Conservation (phyloP, 1,140 invertebrate species). For the Bradysia coprophila region DNA sequence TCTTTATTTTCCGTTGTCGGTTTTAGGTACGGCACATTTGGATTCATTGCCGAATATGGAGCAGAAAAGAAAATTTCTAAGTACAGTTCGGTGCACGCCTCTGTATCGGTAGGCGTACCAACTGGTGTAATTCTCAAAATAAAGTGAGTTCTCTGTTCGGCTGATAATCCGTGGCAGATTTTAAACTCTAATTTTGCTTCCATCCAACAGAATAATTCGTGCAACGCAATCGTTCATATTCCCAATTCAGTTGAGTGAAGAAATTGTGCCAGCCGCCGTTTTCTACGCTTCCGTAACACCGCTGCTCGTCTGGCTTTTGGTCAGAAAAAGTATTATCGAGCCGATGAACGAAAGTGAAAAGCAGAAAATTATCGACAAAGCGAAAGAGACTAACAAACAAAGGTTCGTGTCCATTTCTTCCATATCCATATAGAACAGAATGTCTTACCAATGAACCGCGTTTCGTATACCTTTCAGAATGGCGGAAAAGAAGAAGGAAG, state of each 20-base stretch:
- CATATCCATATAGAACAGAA: background rate
- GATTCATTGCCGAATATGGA: constrained; percentile 72
- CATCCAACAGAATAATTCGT: constrained; percentile 46
- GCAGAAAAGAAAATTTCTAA: constrained; percentile 84
- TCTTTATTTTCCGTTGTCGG: constrained; percentile 2
- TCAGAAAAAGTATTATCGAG: constrained; percentile 75
- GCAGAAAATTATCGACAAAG: constrained; percentile 52
- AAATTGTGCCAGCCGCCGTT: constrained; percentile 69
- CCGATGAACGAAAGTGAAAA: constrained; percentile 64
- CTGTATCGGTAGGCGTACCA: constrained; percentile 65
- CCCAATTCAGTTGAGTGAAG: constrained; percentile 80
- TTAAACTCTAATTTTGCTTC: constrained; percentile 4
- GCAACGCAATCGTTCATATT: constrained; percentile 78
- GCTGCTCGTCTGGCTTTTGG: constrained; percentile 52
- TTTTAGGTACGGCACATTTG: constrained; percentile 67
- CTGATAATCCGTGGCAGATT: background rate
- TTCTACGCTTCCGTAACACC: constrained; percentile 87
- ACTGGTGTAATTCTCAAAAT: constrained; percentile 76
- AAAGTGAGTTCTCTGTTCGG: constrained; percentile 37
- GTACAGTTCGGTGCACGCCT: constrained; percentile 70
- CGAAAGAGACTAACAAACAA: constrained; percentile 51
- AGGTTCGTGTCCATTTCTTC: constrained; percentile 21
- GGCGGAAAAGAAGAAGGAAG: constrained; percentile 61
- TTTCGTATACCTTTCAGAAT: no score
- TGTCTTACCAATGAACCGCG: no score